Base-by-base conservation (phyloP, 2,113 vertebrate genomes). In the Corythaixoides concolor region DNA sequence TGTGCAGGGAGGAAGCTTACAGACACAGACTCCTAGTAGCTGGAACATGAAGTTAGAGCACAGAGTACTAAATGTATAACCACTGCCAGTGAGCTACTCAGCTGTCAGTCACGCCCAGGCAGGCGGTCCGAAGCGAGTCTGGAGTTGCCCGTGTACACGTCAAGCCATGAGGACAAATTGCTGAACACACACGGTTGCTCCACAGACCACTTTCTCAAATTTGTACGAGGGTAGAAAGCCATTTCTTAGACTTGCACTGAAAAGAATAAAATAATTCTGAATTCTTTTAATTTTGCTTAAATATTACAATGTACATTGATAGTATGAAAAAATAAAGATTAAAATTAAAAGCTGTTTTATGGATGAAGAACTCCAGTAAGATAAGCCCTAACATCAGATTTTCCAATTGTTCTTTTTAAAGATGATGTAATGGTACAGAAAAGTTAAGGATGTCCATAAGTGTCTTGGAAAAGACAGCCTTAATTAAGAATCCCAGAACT, bases 151-250 rank as follows among this genome's bases (percentile, higher is more conserved):
- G 26, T 4, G 27, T 3, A 28, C 41, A 2, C 2, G 17, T 35
- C 50, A n/a, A 30, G 22, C 66, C 56, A 2, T 3, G 43, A 30
- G 84, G 15, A 45, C 72, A 72, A 55, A 21, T 1, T 33, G 60
- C 64, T 50, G 32, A 2, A 7, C 1, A 33, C 39, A 47, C 20
- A 7, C 0, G 0, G 9, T 2, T 43, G 39, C 43, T 72, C 23
- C 41, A 18, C 53, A 43, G 33, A 78, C 3, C 24, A 15, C 13
- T 12, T 6, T 8, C 15, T 70, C 70, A 50, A 11, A 72, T 41
- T 6, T 64, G 43, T n/a, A 35, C 21, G 33, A 37, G 49, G 52
- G 50, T 5, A 30, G 41, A 56, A 70, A 68, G 8, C 28, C 37
- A 55, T 15, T n/a, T 37, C 9, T 50, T 12, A 87, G 35, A 62